Base-by-base conservation (phyloP, 30 jellyfish, hydroid and myxozoan genomes). In the Aurelia aurita complex sp. Pacific region DNA sequence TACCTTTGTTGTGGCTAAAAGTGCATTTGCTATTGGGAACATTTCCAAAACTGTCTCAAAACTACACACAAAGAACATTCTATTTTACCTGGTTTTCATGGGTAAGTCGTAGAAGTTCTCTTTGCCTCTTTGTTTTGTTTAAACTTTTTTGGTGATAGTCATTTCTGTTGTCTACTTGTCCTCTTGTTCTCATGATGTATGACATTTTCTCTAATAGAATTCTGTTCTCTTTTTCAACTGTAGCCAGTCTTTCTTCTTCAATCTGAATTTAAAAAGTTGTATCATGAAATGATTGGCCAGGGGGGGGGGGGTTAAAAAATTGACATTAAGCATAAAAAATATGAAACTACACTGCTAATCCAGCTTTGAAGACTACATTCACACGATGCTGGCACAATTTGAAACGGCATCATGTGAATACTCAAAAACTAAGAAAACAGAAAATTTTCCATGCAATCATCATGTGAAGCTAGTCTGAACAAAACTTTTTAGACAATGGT, bases 161-260 rank as follows among this genome's bases (percentile, higher is more conserved):
- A 85, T 94, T 94, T 55, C 95, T 61, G 76, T 94, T 94, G 79
- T 94, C 99, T 2, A 94, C 99, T 65, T 93, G 85, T 18, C 99
- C 99, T 65, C 94, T 85, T 40, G 99, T 94, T 69, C 97, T 82
- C 99, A 89, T 90, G 34, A 94, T 89, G 85, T 62, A 89, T 10
- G 96, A 85, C 99, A 94, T 94, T 74, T 94, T 94, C 85, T 94
- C 97, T n/a, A 89, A 90, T 18, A 94, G 88, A 85, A 94, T 94
- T 64, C 97, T 71, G 66, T 94, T 94, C 65, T 94, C 99, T 65
- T 97, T 60, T 83, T 94, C 97, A 51, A 94, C 97, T 42, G 92
- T 87, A 1, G 99, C 99, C 32, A 94, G 87, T 64, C 97, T 83
- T 73, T 94, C 97, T 53, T 86, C 99, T 66, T 94, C 99, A 40